Percentiles rank a stretch among this genome's conserved stretches.
phyloP scores from a whole-genome alignment of 37 sponge, comb jelly and placozoan species.

The Lycopodina hypogea region DNA sequence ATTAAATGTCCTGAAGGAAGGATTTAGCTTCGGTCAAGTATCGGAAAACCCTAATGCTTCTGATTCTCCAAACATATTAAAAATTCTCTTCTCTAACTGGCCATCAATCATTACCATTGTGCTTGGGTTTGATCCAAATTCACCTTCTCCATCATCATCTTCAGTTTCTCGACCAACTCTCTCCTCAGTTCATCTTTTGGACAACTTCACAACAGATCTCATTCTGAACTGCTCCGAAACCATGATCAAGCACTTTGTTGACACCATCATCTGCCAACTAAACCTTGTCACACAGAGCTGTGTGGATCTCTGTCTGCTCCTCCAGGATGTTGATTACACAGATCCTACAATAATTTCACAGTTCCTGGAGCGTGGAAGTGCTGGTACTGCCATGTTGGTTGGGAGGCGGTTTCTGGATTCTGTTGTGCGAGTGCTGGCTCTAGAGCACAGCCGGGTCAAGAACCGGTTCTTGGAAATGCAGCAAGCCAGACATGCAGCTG shows the following conservation, averaged over 20 bases:
- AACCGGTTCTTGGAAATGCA: conserved; percentile 48
- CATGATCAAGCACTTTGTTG: conserved; percentile 3
- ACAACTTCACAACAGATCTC: conserved; percentile 40
- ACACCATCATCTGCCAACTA: conserved; percentile 38
- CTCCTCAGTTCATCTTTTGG: conserved; percentile 39
- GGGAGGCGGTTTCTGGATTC: conserved; percentile 47
- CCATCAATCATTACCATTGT: conserved; percentile 52
- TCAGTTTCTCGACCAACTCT: background rate
- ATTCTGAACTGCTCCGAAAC: conserved; percentile 33
- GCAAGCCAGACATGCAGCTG: conserved; percentile 9
- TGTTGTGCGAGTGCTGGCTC: conserved; percentile 47
- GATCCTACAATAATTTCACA: background rate
- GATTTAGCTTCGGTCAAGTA: background rate
- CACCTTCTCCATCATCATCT: background rate
- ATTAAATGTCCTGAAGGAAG: background rate
- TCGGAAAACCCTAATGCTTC: too few species aligned
- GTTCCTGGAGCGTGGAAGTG: conserved; percentile 8
- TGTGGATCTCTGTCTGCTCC: background rate
- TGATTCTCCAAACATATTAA: background rate
- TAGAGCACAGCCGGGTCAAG: conserved; percentile 64
- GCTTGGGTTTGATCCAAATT: conserved; percentile 42
- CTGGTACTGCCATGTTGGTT: conserved; percentile 39
- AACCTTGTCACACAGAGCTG: background rate
- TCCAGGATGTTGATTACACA: background rate
- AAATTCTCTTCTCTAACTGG: conserved; percentile 52